Base-by-base conservation (phyloP, 2,113 vertebrate species). In the Labeo catla region DNA sequence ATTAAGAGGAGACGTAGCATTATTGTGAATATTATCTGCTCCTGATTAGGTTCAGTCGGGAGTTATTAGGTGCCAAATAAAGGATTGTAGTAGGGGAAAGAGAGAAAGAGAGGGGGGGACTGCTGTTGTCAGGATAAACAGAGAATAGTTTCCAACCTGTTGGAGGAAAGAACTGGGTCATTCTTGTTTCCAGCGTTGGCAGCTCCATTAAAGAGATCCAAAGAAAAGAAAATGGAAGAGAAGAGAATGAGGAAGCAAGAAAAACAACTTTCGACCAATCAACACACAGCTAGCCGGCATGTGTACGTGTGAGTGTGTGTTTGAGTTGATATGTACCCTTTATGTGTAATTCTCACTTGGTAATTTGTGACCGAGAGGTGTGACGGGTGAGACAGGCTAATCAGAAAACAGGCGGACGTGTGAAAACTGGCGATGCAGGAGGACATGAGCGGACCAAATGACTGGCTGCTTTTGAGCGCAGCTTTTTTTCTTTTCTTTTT, bases 1-100 rank as follows among this genome's bases (percentile, higher is more conserved):
- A 95, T 95, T 95, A 95, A 95, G 90, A 88, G 91, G 94, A 83
- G 86, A 65, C 73, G 39, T 34, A 8, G 74, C 78, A 65, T 91
- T 93, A 92, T 93, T 92, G 91, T 92, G 92, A 92, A 93, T 91
- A 93, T 90, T 91, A 94, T 93, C 91, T 91, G 87, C 85, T 82
- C 59, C 88, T 94, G 92, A 94, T 95, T 92, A 92, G 85, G 87
- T 89, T 91, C 86, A 79, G 89, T 52, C 52, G 76, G 70, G 61
- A 87, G 81, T 86, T 91, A 91, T 90, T 90, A 89, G 87, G 84
- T 86, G 89, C 84, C 61, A 87, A 88, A 83, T 84, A 89, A 84
- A 87, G 89, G 52, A 84, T 79, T 68, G 73, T 12, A 79, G 47
- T 52, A 73, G 82, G 84, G 68, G 13, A 15, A 76, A 79, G 57